Evolutionary conservation across 2,797 vertebrate genomes (phyloP).

Genomic region (Coilia nasus): DNA sequence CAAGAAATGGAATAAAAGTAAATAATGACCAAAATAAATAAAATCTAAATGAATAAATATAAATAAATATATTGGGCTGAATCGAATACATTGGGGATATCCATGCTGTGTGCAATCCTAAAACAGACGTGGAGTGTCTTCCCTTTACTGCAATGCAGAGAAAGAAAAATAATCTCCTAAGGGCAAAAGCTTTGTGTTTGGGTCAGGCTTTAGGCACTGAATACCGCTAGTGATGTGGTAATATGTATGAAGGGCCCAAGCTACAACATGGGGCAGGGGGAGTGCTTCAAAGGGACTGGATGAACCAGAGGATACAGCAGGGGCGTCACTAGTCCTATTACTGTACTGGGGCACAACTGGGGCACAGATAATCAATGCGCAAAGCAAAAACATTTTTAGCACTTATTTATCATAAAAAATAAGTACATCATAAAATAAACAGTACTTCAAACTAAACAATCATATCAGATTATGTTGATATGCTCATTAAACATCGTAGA

Average conservation of each 20-base stretch:
- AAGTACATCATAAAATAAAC: no score
- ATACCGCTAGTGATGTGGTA: conserved; percentile 26
- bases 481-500: no score
- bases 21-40: neutral
- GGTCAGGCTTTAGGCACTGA: conserved; percentile 1
- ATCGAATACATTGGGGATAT: neutral
- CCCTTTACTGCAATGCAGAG: conserved; percentile 7
- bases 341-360: no score
- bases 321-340: no score
- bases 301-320: conserved; percentile 49
- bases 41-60: neutral
- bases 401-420: no score
- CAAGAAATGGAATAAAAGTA: neutral
- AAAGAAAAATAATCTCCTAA: neutral
- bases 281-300: conserved; percentile 36
- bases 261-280: conserved; percentile 53
- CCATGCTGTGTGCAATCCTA: conserved; percentile 18
- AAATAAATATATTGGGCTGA: conserved; percentile 6
- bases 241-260: conserved; percentile 48
- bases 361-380: no score
- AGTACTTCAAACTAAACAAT: no score
- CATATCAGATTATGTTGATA: no score
- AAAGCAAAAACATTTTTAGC: no score
- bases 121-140: conserved; percentile 7
- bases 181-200: conserved; percentile 33